Evolutionary conservation across 2,113 vertebrate genomes (phyloP).

Genomic region (Ia io): DNA sequence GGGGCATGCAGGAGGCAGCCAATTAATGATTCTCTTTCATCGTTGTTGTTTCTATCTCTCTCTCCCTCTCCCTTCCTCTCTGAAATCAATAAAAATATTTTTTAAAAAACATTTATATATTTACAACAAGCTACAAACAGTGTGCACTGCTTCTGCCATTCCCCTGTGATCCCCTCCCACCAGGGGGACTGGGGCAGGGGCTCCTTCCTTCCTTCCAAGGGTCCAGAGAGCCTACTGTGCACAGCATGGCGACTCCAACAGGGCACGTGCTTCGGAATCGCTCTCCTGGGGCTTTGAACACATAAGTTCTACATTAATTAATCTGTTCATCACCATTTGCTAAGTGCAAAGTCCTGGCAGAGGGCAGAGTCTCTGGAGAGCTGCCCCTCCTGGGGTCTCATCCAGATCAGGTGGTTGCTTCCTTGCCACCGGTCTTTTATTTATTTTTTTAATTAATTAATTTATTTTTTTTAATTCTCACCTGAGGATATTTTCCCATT

Average conservation of each 20-base stretch:
- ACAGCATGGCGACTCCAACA: not conserved
- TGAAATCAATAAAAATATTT: no score
- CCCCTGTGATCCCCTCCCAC: not conserved
- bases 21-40: no score
- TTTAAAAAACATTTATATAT: not conserved
- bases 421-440: not conserved
- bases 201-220: not conserved
- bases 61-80: no score
- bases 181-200: not conserved
- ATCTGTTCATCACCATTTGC: not conserved
- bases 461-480: no score
- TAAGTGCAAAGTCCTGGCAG: not conserved
- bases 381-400: not conserved
- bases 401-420: fast-evolving
- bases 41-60: no score
- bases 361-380: not conserved
- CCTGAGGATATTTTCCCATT: no score
- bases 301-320: not conserved
- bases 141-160: not conserved
- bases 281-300: not conserved
- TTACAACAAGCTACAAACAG: slow-evolving; percentile 43
- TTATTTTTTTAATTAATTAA: no score
- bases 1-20: no score
- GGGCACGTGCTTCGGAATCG: not conserved
- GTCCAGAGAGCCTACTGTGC: not conserved